These are phyloP conservation scores for Agrotis exclamationis DNA, from an alignment of 2,888 invertebrate species.

Conservation along the genomic window DNA sequence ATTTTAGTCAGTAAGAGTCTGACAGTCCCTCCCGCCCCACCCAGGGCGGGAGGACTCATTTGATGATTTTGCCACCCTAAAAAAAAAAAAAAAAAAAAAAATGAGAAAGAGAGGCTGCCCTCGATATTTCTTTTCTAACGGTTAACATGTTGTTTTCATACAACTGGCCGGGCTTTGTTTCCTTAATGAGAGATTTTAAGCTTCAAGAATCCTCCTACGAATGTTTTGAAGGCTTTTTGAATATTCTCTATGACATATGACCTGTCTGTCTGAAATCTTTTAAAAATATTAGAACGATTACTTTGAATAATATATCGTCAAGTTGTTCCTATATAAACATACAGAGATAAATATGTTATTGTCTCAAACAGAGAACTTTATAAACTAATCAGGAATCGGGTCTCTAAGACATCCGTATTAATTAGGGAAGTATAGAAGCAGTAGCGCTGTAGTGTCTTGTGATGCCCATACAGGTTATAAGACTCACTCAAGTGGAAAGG, in stretches of 20 bases:
- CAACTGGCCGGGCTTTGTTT: constrained; percentile 66
- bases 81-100: too few species aligned
- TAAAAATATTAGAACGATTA: neutral
- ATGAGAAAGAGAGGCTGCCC: constrained; percentile 28
- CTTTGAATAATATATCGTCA: neutral
- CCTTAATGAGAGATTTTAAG: constrained; percentile 73
- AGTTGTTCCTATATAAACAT: neutral
- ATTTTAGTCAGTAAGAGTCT: too few species aligned
- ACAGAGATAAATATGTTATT: neutral
- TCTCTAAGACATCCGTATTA: constrained; percentile 1
- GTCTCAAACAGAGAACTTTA: constrained; percentile 13
- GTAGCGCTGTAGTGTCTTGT: constrained; percentile 40
- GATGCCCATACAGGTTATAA: constrained; percentile 53
- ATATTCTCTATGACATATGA: constrained; percentile 46
- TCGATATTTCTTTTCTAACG: constrained; percentile 44
- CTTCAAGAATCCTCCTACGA: constrained; percentile 66
- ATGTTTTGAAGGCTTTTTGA: constrained; percentile 62
- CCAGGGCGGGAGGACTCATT: too few species aligned
- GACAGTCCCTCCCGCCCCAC: too few species aligned
- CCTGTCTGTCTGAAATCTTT: neutral
- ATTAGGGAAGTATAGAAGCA: constrained; percentile 41
- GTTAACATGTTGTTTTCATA: constrained; percentile 57
- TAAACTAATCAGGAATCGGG: constrained; percentile 12
- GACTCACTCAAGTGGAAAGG: constrained; percentile 50
- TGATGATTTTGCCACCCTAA: too few species aligned